These are phyloP conservation scores for Acleris laterana DNA, from an alignment of 2,888 invertebrate species.

Conservation along the genomic window DNA sequence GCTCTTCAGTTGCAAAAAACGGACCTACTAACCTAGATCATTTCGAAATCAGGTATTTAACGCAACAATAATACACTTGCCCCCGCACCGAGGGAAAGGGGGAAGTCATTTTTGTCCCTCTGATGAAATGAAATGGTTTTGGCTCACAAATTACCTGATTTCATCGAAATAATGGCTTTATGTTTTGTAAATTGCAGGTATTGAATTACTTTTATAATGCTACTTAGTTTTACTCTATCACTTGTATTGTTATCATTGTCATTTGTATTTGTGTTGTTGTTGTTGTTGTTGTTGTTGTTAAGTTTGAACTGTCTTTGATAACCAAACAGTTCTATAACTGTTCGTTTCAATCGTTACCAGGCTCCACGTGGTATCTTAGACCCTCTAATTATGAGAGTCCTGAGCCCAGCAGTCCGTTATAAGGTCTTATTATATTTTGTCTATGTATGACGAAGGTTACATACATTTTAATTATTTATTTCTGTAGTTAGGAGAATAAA, in stretches of 20 bases:
- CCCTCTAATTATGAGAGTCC: neutral
- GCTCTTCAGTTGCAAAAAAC: slow-evolving; percentile 44
- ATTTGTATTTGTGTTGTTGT: no score
- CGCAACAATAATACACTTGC: slow-evolving; percentile 37
- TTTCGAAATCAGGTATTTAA: slow-evolving; percentile 44
- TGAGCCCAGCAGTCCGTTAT: neutral
- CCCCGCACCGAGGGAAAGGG: slow-evolving; percentile 24
- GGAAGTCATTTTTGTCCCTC: slow-evolving; percentile 25
- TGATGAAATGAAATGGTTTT: slow-evolving; percentile 17
- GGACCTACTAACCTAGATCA: slow-evolving; percentile 57
- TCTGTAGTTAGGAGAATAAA: no score
- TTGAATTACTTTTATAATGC: no score
- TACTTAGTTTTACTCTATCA: no score
- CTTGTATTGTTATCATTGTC: no score
- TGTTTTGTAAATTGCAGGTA: neutral
- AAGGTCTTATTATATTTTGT: neutral
- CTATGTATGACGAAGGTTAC: no score
- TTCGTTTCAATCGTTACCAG: no score
- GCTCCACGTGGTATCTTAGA: neutral
- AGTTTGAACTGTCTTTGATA: no score
- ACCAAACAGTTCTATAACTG: no score
- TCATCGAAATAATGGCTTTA: slow-evolving; percentile 1
- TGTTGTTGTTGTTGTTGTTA: no score
- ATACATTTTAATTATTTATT: no score
- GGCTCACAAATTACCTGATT: slow-evolving; percentile 15